Percentiles rank a stretch among this genome's conserved stretches.
These are phyloP conservation scores for Saccopteryx bilineata DNA, from an alignment of 2,113 vertebrate genomes.

Conservation along the genomic window DNA sequence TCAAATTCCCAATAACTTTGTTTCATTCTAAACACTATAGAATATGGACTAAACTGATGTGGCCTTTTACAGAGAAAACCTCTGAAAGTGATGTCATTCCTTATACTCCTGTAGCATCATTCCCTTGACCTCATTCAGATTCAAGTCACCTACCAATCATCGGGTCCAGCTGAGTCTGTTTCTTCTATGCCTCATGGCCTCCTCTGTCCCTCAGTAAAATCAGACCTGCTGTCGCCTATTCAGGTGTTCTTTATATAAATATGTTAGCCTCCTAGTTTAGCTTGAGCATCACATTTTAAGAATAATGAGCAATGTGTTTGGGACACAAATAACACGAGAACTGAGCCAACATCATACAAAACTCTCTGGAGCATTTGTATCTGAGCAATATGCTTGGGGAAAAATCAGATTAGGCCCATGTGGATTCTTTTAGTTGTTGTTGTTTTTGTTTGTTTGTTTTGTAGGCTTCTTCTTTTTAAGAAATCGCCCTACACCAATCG, in stretches of 20 bases:
- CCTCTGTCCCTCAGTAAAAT: neutral
- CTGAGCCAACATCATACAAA: neutral
- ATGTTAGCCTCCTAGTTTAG: constrained; percentile 23
- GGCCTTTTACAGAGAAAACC: neutral
- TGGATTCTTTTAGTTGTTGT: neutral
- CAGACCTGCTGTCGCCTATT: neutral
- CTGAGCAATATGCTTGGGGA: neutral
- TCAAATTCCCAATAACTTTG: neutral
- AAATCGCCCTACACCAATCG: neutral
- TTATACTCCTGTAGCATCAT: neutral
- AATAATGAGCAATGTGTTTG: constrained; percentile 28
- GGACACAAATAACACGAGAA: neutral
- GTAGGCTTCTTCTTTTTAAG: neutral
- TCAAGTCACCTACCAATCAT: constrained; percentile 41
- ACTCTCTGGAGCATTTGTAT: constrained; percentile 37
- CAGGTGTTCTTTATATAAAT: constrained; percentile 40
- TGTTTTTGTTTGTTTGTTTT: no score
- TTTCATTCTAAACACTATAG: constrained; percentile 29
- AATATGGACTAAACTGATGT: neutral
- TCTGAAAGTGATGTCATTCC: neutral
- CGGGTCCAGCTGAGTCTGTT: constrained; percentile 4
- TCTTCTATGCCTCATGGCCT: neutral
- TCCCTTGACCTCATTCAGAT: neutral
- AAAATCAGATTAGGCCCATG: neutral
- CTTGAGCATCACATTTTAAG: constrained; percentile 46